Evolutionary conservation across 2,888 invertebrate genomes (phyloP), one percentile per base, ranked within the genome.

Genomic region (Megamerina dolium): DNA sequence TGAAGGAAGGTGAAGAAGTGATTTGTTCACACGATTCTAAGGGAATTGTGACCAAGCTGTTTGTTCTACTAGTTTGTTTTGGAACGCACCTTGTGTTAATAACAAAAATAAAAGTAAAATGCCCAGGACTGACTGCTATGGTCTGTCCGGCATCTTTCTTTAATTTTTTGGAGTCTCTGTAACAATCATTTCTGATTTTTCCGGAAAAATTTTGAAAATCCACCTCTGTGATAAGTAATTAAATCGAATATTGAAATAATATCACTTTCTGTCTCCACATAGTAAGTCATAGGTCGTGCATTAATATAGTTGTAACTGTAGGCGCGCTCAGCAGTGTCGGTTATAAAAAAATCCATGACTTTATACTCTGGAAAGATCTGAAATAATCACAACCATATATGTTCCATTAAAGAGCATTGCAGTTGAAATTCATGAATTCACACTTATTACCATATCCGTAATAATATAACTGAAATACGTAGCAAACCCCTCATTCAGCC

Each of bases 401-500:
- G 30, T 36, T 39, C 34, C 10, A 23, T 23, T 23, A 23, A 8
- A 23, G 23, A 23, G 10, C 10, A 23, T n/a, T n/a, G n/a, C n/a
- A n/a, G n/a, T n/a, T n/a, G n/a, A n/a, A n/a, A n/a, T n/a, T n/a
- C n/a, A n/a, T n/a, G n/a, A n/a, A n/a, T n/a, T n/a, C n/a, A n/a
- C n/a, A n/a, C n/a, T n/a, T n/a, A n/a, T n/a, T 57, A 66, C 68
- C 59, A 63, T 43, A 55, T 68, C 64, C 0, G 64, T 59, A 9
- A 63, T 55, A 13, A 69, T 47, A 39, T 69, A 65, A 23, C 57
- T 43, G 45, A 66, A 70, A 48, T 69, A 69, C 2, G 68, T 65
- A 1, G 85, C 85, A 51, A 86, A 85, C 0, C 81, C 86, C 61
- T 85, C 85, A 60, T 82, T 86, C 6, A 86, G 64, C 83, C 85